Base-by-base conservation (phyloP, 2,113 vertebrate species). In the Talpa occidentalis region DNA sequence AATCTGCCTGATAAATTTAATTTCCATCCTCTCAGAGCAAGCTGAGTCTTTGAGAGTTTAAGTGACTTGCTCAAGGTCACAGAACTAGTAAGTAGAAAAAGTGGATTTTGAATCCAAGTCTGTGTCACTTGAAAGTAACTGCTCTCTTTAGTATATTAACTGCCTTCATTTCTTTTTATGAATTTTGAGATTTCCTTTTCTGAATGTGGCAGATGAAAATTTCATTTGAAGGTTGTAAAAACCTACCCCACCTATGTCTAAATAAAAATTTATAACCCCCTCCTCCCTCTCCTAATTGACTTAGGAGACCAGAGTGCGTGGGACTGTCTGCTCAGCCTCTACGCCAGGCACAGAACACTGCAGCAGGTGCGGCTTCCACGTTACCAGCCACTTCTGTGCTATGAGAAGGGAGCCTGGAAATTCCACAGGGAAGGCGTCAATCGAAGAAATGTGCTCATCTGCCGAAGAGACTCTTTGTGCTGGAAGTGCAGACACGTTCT, bases 321-420 rank as follows among this genome's bases (percentile, higher is more conserved):
- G 94, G n/a, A 98, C 97, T 76, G 62, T 99, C 86, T 99, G 99
- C 96, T 99, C 99, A 0, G 54, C 94, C 12, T 97, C 98, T 24
- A 91, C 95, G 82, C 97, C 98, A 74, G 95, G 97, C 59, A 98
- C 97, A 40, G 98, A 99, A 19, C 98, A 98, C 80, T 99, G 99
- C 83, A 99, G 99, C 32, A 97, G 95, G 88, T 99, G 99, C 97
- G 98, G 99, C 97, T 99, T 99, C 96, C 97, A 99, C 97, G 96
- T 98, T 21, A 97, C 97, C 37, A 95, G 91, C 64, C 98, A 97
- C 5, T 83, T 98, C 81, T 99, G 99, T 96, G 98, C 98, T 0
- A 98, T 98, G 98, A 93, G 98, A 78, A 96, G 95, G 94, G 82
- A 54, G 19, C 66, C 94, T 70, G 62, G 6, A 42, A 47, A 17